Percentiles rank a stretch among this genome's conserved stretches.
Evolutionary conservation across 2,797 vertebrate genomes (phyloP).

Genomic region (Spondyliosoma cantharus): DNA sequence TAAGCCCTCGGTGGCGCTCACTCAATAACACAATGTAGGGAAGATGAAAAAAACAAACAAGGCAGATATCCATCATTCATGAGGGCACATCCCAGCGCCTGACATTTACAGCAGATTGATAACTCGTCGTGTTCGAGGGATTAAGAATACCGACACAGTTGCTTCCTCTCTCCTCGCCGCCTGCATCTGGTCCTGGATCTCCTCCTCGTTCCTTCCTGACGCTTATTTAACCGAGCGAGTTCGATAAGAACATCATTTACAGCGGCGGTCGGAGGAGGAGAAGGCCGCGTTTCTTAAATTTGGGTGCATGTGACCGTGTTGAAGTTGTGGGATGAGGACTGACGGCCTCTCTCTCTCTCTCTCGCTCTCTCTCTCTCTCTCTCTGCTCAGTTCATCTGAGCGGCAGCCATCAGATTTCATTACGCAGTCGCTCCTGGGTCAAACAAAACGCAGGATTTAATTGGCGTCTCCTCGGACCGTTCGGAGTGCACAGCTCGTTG

Average conservation of each 20-base stretch:
- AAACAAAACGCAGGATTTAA: constrained; percentile 77
- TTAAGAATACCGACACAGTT: constrained; percentile 67
- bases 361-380: constrained; percentile 1
- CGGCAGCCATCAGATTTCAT: constrained; percentile 62
- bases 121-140: constrained; percentile 67
- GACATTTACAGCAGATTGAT: constrained; percentile 84
- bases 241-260: constrained; percentile 57
- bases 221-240: constrained; percentile 61
- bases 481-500: constrained; percentile 60
- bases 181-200: constrained; percentile 24
- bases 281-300: constrained; percentile 18
- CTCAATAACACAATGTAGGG: constrained; percentile 68
- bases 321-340: constrained; percentile 24
- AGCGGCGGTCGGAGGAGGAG: constrained; percentile 25
- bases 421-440: constrained; percentile 64
- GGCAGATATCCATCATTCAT: constrained; percentile 84
- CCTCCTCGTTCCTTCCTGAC: constrained; percentile 5
- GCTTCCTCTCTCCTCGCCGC: constrained; percentile 34
- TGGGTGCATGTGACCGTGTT: constrained; percentile 28
- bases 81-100: constrained; percentile 73
- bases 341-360: constrained; percentile 44
- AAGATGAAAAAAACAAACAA: constrained; percentile 65
- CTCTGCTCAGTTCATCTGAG: constrained; percentile 32
- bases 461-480: constrained; percentile 75
- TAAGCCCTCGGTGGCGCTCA: constrained; percentile 56